Base-by-base conservation (phyloP, 2,797 vertebrate genomes). In the Glossophaga mutica region DNA sequence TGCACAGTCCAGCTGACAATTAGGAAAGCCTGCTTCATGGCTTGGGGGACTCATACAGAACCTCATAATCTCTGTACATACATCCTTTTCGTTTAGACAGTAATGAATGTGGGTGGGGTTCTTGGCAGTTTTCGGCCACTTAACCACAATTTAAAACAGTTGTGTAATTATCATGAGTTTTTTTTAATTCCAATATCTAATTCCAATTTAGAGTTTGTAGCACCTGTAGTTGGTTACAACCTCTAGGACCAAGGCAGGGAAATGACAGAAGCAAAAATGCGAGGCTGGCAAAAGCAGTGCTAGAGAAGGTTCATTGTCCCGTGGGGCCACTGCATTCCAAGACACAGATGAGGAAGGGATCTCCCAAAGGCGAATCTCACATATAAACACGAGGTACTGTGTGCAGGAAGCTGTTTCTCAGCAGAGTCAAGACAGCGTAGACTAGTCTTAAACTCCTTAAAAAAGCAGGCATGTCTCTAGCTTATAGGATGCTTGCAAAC, bases 1-100 rank as follows among this genome's bases (percentile, higher is more conserved):
- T 89, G 98, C 90, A 62, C 98, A 97, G 98, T 98, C 88, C 98
- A 98, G 98, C 98, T 98, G 98, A 98, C 98, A 98, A 98, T 99
- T 98, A 99, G 98, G 98, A 98, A 98, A 97, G 94, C 87, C 97
- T 97, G 97, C 98, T 97, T 94, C 94, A 97, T 94, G 97, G 98
- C 98, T 98, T 97, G 21, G 93, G 98, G 98, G 98, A 98, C 97
- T 98, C 96, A 76, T 86, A 97, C 32, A 82, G 98, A 97, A 94
- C 97, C 97, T 97, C 98, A 97, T 98, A 98, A 98, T 97, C 85
- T 92, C 97, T 78, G 68, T 96, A 97, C 96, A 97, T 96, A 81
- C 90, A 73, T 98, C 98, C 98, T 98, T 95, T 98, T 96, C 97
- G 14, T 97, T 97, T 98, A 97, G 82, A 98, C 97, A 96, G 94